Conservation (phyloP, 2,888 invertebrate species). For the Agriotes lineatus region DNA sequence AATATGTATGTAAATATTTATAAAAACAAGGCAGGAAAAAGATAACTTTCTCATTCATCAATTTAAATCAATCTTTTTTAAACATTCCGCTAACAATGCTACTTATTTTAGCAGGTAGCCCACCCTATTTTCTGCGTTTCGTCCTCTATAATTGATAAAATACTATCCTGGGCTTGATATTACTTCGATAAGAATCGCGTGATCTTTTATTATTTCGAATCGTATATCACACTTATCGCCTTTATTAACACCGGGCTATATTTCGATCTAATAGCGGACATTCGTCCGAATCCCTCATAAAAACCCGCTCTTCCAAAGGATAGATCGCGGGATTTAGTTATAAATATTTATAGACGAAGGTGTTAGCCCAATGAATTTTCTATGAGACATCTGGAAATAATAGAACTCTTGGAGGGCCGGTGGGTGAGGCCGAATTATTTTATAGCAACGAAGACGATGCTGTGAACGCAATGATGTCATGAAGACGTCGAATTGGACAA, state of each 20-base stretch:
- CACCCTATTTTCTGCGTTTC: too few species aligned
- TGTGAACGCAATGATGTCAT: too few species aligned
- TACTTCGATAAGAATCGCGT: conserved; percentile 9
- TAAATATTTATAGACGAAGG: conserved; percentile 27
- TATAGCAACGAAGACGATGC: conserved; percentile 15
- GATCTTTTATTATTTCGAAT: neutral
- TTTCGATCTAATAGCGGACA: conserved; percentile 7
- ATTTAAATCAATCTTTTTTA: too few species aligned
- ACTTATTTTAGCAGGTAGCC: too few species aligned
- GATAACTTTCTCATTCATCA: too few species aligned
- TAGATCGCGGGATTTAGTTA: neutral
- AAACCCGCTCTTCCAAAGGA: neutral
- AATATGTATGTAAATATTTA: too few species aligned
- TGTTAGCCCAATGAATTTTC: conserved; percentile 28
- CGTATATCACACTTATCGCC: conserved; percentile 13
- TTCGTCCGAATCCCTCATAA: conserved; percentile 6
- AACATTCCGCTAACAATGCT: too few species aligned
- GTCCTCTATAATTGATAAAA: too few species aligned
- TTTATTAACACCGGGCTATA: conserved; percentile 9
- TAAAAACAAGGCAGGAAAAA: too few species aligned
- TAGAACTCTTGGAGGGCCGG: conserved; percentile 6
- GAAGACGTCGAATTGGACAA: too few species aligned
- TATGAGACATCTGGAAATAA: conserved; percentile 16
- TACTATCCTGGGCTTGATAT: too few species aligned
- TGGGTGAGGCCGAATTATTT: conserved; percentile 28